These are phyloP conservation scores for Encarsia formosa DNA, from an alignment of 2,888 invertebrate species.

Conservation along the genomic window DNA sequence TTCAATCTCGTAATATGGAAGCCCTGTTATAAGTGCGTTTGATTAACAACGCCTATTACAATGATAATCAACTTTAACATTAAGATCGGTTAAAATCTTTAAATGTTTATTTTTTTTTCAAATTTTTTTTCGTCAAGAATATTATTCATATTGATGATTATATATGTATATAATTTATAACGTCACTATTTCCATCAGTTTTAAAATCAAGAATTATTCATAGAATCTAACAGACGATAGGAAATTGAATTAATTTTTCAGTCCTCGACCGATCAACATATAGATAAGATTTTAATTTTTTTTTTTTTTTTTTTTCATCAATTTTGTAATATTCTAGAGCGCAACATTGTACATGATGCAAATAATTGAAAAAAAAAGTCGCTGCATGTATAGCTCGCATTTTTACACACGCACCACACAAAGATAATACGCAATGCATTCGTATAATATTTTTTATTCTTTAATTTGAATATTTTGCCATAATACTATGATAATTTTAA, in stretches of 20 bases:
- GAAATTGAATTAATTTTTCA: not conserved
- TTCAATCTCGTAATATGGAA: slow-evolving; percentile 38
- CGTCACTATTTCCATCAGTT: slow-evolving; percentile 2
- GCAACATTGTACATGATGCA: too few relatives aligned
- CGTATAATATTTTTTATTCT: not conserved
- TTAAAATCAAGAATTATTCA: slow-evolving; percentile 22
- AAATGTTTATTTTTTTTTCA: slow-evolving; percentile 8
- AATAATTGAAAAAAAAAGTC: slow-evolving; percentile 10
- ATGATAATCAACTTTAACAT: slow-evolving; percentile 30
- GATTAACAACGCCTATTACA: slow-evolving; percentile 36
- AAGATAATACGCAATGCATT: not conserved
- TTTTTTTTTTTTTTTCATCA: not conserved
- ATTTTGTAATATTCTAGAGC: not conserved
- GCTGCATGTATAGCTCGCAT: slow-evolving; percentile 11
- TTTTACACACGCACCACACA: slow-evolving; percentile 5
- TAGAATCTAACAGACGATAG: slow-evolving; percentile 10
- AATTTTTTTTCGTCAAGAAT: slow-evolving; percentile 4
- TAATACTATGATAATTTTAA: too few relatives aligned
- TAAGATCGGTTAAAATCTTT: slow-evolving; percentile 17
- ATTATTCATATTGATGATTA: too few relatives aligned
- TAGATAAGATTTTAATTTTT: too few relatives aligned
- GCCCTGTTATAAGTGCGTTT: slow-evolving; percentile 43
- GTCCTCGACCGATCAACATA: too few relatives aligned
- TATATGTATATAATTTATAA: slow-evolving; percentile 12
- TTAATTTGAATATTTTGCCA: too few relatives aligned